These are phyloP conservation scores for Cheilosia impressa DNA, from an alignment of 2,888 invertebrate species.

Conservation along the genomic window DNA sequence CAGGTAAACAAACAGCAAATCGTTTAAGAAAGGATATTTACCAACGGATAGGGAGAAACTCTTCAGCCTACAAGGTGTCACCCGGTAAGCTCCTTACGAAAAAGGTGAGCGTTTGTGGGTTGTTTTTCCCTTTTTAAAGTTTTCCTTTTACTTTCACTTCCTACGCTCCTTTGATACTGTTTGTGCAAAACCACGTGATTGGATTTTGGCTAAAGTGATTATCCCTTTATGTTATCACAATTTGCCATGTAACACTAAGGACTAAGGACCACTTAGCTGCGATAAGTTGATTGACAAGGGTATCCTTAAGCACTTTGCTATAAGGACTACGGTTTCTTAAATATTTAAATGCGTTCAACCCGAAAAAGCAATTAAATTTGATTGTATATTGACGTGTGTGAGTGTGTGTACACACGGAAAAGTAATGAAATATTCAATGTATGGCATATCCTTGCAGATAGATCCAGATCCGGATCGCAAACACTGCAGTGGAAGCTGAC, in stretches of 20 bases:
- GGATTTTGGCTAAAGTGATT: conserved; percentile 33
- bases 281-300: conserved; percentile 14
- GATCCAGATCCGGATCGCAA: not conserved
- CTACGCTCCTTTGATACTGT: too few species aligned
- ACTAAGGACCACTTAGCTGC: conserved; percentile 9
- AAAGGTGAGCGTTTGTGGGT: not conserved
- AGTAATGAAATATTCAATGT: conserved; percentile 22
- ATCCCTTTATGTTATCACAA: conserved; percentile 3
- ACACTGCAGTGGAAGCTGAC: not conserved
- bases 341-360: conserved; percentile 18
- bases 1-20: conserved; percentile 27
- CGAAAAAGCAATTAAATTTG: conserved; percentile 29
- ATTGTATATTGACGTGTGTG: not conserved
- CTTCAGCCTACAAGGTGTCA: conserved; percentile 8
- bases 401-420: not conserved
- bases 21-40: conserved; percentile 42
- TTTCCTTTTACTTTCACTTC: not conserved
- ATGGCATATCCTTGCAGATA: conserved; percentile 14
- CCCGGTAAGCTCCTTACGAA: conserved; percentile 1
- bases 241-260: not conserved
- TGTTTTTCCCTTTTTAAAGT: not conserved
- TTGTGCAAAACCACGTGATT: conserved; percentile 16
- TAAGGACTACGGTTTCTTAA: conserved; percentile 24
- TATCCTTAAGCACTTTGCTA: not conserved
- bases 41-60: conserved; percentile 13